Base-by-base conservation (phyloP, 1,140 invertebrate species). In the Marisa cornuarietis region DNA sequence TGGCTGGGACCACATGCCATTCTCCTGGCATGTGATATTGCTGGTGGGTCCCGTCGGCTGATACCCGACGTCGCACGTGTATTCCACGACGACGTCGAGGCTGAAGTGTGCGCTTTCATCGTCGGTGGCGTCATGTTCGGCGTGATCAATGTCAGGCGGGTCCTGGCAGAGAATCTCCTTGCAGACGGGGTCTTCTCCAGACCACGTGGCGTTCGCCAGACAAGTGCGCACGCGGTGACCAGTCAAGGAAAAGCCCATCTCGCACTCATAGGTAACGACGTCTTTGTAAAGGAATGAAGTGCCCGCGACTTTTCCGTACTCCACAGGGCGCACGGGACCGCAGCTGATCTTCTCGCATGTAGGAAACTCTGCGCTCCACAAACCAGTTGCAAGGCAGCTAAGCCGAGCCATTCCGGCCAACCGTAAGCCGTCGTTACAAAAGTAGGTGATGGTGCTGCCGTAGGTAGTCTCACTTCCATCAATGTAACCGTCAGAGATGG, bases 381-480 rank as follows among this genome's bases (percentile, higher is more conserved):
- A 49, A 96, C 89, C 91, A 95, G 52, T 69, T 20, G 82, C 80
- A 77, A 75, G 26, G 81, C 86, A 87, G 1, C 78, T 73, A 63
- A 83, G 77, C 16, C 73, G 16, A 11, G 24, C 10, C 42, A 26
- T n/a, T 86, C 87, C 74, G 79, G 66, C 58, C 22, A 85, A 31
- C 20, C 58, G 76, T 52, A 79, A 86, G 3, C 83, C 83, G 63
- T 69, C 69, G 26, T 85, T 93, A 87, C 97, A 99, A 61, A 92
- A 92, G 89, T 97, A 98, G 78, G 93, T 92, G 0, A 94, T 94
- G 16, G 95, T 88, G 68, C 95, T 95, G 13, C 84, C 85, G 75
- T 84, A 87, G 16, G 71, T 73, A 31, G 80, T 80, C 14, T 83
- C 76, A 22, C 54, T 74, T 10, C 82, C 82, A 11, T 77, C 51